phyloP scores from a whole-genome alignment of 2,113 vertebrate genomes.

The Acanthisitta chloris region DNA sequence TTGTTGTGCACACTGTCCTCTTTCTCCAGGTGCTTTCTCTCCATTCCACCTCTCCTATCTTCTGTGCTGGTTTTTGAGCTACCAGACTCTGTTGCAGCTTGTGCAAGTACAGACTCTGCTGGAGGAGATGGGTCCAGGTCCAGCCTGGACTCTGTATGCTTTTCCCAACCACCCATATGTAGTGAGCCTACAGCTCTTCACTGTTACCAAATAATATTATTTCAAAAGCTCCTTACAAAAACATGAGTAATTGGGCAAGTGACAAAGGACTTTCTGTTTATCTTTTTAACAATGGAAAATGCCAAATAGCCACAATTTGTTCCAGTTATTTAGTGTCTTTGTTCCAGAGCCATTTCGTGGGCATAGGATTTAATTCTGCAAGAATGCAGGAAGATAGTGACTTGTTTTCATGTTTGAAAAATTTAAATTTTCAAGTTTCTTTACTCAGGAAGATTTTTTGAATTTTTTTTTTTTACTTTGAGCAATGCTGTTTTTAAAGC shows the following conservation, averaged over 20 bases:
- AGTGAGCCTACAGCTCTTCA: not conserved
- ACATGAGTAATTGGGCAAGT: not conserved
- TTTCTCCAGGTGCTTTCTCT: not conserved
- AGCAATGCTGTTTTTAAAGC: not conserved
- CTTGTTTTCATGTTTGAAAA: not conserved
- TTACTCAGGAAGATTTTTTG: not conserved
- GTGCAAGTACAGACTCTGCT: not conserved
- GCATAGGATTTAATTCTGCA: not conserved
- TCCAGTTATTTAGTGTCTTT: slow-evolving; percentile 29
- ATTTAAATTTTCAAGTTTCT: not conserved
- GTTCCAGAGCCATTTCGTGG: not conserved
- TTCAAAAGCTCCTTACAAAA: slow-evolving; percentile 21
- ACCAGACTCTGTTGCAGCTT: not conserved
- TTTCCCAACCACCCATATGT: rapidly evolving
- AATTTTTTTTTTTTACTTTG: not conserved
- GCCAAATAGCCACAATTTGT: not conserved
- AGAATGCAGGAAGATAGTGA: not conserved
- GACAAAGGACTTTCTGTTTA: slow-evolving; percentile 39
- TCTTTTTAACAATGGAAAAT: slow-evolving; percentile 39
- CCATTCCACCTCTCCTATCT: rapidly evolving
- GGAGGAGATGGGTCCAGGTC: rapidly evolving
- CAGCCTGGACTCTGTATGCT: not conserved
- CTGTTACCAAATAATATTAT: not conserved
- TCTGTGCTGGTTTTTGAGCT: not conserved
- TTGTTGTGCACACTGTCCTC: not conserved